A percentile compares a stretch with the other conserved stretches of the same genome.
Evolutionary conservation across 2,113 vertebrate genomes (phyloP).

Genomic region (Sylvicapra grimmia): DNA sequence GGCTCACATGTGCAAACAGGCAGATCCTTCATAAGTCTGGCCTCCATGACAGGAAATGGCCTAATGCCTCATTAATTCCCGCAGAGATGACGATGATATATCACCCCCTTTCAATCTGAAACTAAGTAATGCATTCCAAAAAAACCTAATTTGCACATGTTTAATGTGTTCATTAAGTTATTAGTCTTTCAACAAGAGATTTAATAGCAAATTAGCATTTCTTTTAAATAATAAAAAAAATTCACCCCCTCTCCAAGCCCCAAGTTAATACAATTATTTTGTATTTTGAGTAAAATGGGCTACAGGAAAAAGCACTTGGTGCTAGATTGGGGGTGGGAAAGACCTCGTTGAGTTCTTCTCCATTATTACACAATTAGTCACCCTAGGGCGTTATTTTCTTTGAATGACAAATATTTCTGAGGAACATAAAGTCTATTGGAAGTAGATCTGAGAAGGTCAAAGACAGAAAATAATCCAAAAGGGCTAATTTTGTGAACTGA

Average conservation of each 20-base stretch:
- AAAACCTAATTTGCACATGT: slow-evolving; percentile 81
- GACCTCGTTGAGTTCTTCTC: slow-evolving; percentile 58
- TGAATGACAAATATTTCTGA: slow-evolving; percentile 25
- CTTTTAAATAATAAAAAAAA: slow-evolving; percentile 74
- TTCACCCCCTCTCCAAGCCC: slow-evolving; percentile 39
- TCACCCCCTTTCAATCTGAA: slow-evolving; percentile 79
- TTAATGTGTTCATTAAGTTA: slow-evolving; percentile 84
- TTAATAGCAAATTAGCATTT: slow-evolving; percentile 84
- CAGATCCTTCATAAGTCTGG: slow-evolving; percentile 76
- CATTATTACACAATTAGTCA: slow-evolving; percentile 71
- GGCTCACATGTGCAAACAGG: slow-evolving; percentile 58
- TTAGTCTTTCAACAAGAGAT: slow-evolving; percentile 83
- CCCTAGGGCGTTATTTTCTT: slow-evolving; percentile 25
- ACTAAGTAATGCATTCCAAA: slow-evolving; percentile 75
- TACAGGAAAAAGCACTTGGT: slow-evolving; percentile 62
- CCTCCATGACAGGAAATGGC: slow-evolving; percentile 78
- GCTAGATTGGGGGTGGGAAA: slow-evolving; percentile 36
- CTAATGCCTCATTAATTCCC: slow-evolving; percentile 82
- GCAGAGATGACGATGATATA: slow-evolving; percentile 77
- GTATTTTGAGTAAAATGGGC: slow-evolving; percentile 64
- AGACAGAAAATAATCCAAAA: neutral
- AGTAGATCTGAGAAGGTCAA: slow-evolving; percentile 3
- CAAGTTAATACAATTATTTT: slow-evolving; percentile 77
- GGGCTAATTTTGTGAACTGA: neutral
- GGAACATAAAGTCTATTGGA: slow-evolving; percentile 20